phyloP scores from a whole-genome alignment of 1,140 invertebrate genomes.

The Littorina saxatilis region DNA sequence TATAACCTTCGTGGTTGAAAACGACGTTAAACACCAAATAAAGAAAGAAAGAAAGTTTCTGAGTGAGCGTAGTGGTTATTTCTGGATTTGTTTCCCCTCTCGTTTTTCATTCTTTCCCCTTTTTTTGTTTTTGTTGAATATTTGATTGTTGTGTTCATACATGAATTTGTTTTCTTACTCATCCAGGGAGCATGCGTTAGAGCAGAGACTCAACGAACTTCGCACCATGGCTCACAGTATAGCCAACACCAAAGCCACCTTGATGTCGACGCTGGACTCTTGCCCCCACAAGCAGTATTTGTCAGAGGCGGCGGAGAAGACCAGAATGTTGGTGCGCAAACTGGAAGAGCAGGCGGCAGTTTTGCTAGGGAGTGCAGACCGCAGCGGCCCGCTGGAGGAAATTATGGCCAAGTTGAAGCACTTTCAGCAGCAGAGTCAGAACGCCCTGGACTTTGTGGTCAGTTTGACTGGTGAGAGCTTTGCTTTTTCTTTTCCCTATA shows the following conservation, averaged over 20 bases:
- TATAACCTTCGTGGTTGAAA: too few relatives aligned
- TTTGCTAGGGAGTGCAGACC: background rate
- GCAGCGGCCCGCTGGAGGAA: background rate
- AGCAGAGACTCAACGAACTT: background rate
- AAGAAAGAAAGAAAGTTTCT: too few relatives aligned
- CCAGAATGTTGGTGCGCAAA: background rate
- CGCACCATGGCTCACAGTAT: background rate
- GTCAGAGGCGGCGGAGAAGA: conserved; percentile 19
- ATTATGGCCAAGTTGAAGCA: conserved; percentile 9
- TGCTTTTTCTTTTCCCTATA: background rate
- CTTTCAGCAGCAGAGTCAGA: conserved; percentile 20
- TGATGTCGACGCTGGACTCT: background rate
- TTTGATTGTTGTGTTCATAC: background rate
- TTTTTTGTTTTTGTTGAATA: background rate
- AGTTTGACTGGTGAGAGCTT: conserved; percentile 8
- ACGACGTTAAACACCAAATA: too few relatives aligned
- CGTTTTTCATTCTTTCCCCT: background rate
- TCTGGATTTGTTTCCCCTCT: background rate
- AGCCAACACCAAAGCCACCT: background rate
- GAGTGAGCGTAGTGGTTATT: too few relatives aligned
- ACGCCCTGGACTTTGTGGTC: conserved; percentile 16
- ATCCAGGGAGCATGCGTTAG: conserved; percentile 4
- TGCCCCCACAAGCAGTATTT: conserved; percentile 19
- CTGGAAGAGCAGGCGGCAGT: conserved; percentile 1
- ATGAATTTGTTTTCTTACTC: background rate